Percentiles rank a stretch among this genome's conserved stretches.
phyloP scores from a whole-genome alignment of 2,797 vertebrate species.

The Intellagama lesueurii region DNA sequence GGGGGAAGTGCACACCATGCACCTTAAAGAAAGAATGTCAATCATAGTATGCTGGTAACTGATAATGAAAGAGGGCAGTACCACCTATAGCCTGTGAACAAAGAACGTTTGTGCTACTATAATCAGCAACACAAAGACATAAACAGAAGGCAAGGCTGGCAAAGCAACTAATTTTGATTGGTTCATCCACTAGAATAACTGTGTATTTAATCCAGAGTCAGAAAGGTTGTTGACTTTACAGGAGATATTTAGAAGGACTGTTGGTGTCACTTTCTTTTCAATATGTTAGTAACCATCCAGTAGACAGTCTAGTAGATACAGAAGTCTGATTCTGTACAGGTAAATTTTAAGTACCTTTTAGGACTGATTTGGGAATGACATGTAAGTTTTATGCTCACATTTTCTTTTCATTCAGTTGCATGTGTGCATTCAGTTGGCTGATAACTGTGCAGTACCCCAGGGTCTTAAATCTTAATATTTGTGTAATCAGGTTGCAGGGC shows the following conservation, averaged over 20 bases:
- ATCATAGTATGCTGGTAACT: background rate
- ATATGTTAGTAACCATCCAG: background rate
- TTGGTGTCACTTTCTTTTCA: background rate
- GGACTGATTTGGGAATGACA: background rate
- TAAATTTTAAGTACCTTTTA: background rate
- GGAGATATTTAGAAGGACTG: background rate
- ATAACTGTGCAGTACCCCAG: rapidly evolving
- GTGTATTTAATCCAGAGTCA: background rate
- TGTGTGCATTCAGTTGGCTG: background rate
- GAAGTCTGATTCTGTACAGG: background rate
- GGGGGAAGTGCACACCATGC: background rate
- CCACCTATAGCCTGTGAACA: background rate
- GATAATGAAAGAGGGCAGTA: background rate
- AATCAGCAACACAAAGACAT: background rate
- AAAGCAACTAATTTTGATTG: background rate
- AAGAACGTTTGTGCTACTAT: background rate
- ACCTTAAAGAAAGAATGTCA: background rate
- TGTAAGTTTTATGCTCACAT: background rate
- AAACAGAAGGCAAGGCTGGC: background rate
- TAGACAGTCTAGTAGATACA: background rate
- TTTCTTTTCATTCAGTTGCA: background rate
- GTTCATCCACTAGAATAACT: background rate
- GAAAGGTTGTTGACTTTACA: background rate
- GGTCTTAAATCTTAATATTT: constrained; percentile 1
- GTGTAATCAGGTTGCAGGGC: constrained; percentile 88